Evolutionary conservation across 2,888 invertebrate species (phyloP).

Genomic region (Malacosoma neustria): DNA sequence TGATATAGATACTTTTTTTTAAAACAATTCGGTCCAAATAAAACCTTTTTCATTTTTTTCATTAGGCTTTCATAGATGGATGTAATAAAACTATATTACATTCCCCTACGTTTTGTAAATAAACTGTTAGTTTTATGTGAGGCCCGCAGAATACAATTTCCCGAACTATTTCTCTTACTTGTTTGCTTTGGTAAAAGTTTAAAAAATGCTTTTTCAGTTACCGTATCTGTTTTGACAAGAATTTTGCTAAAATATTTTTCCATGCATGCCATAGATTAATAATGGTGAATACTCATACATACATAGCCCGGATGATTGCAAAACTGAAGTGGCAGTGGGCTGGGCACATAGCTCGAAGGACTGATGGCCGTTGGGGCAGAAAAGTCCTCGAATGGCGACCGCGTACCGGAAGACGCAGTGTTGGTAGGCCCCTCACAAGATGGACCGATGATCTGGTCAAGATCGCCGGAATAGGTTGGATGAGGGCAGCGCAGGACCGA

Average conservation of each 20-base stretch:
- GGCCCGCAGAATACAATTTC: slow-evolving; percentile 8
- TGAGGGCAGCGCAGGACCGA: no score
- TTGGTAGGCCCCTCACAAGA: no score
- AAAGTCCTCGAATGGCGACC: no score
- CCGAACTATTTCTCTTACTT: slow-evolving; percentile 21
- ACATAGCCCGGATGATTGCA: no score
- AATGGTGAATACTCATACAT: slow-evolving; percentile 2
- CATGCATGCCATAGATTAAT: slow-evolving; percentile 9
- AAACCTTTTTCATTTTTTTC: background rate
- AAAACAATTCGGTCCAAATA: no score
- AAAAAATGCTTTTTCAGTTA: slow-evolving; percentile 25
- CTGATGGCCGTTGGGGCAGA: no score
- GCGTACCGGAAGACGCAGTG: no score
- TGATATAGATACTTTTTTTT: no score
- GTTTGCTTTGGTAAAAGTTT: slow-evolving; percentile 22
- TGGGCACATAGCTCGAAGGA: no score
- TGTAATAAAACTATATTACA: background rate
- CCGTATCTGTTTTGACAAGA: slow-evolving; percentile 21
- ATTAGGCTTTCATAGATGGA: background rate
- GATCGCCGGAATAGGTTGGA: no score
- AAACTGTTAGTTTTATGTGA: background rate
- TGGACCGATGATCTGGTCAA: no score
- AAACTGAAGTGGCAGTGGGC: no score
- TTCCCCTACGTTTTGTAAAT: background rate
- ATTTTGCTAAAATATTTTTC: slow-evolving; percentile 17